These are phyloP conservation scores for Pimpla rufipes DNA, from an alignment of 2,888 invertebrate genomes.

Conservation along the genomic window DNA sequence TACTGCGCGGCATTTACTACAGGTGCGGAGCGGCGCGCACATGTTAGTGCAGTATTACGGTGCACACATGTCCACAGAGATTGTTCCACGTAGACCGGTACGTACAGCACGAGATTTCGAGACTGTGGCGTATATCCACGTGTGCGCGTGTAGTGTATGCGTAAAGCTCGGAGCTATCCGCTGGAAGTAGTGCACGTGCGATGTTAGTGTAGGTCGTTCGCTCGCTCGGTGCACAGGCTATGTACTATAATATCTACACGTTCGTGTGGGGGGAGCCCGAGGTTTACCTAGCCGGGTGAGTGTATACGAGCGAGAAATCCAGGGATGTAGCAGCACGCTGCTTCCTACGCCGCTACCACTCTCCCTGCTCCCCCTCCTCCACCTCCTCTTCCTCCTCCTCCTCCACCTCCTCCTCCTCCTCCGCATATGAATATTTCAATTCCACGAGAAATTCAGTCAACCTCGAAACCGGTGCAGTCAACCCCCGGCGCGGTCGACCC, in stretches of 20 bases:
- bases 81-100: conserved; percentile 32
- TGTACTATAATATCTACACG: conserved; percentile 61
- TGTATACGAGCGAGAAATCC: conserved; percentile 48
- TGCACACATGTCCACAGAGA: conserved; percentile 24
- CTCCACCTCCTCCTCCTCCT: conserved; percentile 57
- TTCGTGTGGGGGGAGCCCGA: conserved; percentile 30
- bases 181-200: conserved; percentile 37
- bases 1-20: conserved; percentile 33
- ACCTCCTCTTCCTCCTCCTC: background rate
- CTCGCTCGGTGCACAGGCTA: conserved; percentile 52
- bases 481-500: conserved; percentile 71
- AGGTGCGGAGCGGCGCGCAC: conserved; percentile 33
- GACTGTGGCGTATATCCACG: conserved; percentile 14
- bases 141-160: conserved; percentile 37
- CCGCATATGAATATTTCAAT: conserved; percentile 82
- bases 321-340: conserved; percentile 51
- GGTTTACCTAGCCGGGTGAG: conserved; percentile 35
- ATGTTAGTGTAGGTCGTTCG: conserved; percentile 52
- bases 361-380: conserved; percentile 28
- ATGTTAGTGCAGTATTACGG: background rate
- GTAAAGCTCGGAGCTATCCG: conserved; percentile 49
- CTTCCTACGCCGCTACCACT: conserved; percentile 52
- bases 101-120: conserved; percentile 22
- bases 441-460: conserved; percentile 78
- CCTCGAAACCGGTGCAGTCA: conserved; percentile 76